A percentile compares a stretch with the other conserved stretches of the same genome.
These are phyloP conservation scores for Steromphala cineraria DNA, from an alignment of 2,888 invertebrate genomes.

Conservation along the genomic window DNA sequence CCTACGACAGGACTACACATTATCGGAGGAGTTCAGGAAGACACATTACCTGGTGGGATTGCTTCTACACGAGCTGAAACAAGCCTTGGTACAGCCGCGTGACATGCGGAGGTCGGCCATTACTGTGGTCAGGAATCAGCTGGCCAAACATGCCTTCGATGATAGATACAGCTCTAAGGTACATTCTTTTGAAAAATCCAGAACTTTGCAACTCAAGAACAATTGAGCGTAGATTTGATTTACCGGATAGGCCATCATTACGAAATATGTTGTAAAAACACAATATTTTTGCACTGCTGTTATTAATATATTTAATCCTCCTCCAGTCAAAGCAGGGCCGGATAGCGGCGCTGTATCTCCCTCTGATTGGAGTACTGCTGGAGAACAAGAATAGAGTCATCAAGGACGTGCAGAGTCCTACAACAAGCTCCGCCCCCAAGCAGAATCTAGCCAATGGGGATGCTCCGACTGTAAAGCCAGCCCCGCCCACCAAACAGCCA, in stretches of 20 bases:
- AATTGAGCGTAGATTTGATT: too few species aligned
- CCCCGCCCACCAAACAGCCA: constrained; percentile 33
- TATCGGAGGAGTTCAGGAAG: constrained; percentile 89
- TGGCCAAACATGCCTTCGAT: constrained; percentile 96
- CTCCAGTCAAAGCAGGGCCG: constrained; percentile 83
- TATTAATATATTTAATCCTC: too few species aligned
- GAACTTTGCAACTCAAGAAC: too few species aligned
- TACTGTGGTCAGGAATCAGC: constrained; percentile 86
- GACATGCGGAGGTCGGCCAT: constrained; percentile 89
- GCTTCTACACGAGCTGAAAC: constrained; percentile 90
- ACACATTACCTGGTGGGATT: constrained; percentile 94
- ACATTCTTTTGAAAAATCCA: too few species aligned
- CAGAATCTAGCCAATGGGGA: constrained; percentile 48
- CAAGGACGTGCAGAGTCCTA: constrained; percentile 38
- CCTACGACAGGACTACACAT: constrained; percentile 75
- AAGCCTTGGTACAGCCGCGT: constrained; percentile 89
- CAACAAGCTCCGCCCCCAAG: constrained; percentile 23
- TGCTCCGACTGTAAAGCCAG: constrained; percentile 14
- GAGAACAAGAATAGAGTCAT: constrained; percentile 88
- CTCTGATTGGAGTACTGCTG: constrained; percentile 90
- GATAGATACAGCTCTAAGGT: constrained; percentile 89
- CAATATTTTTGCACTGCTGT: too few species aligned
- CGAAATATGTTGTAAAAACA: too few species aligned
- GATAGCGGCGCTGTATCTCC: constrained; percentile 92
- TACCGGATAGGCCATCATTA: too few species aligned